Percentiles rank a stretch among this genome's conserved stretches.
Evolutionary conservation across 1,140 invertebrate species (phyloP).

Genomic region (Sipha flava): DNA sequence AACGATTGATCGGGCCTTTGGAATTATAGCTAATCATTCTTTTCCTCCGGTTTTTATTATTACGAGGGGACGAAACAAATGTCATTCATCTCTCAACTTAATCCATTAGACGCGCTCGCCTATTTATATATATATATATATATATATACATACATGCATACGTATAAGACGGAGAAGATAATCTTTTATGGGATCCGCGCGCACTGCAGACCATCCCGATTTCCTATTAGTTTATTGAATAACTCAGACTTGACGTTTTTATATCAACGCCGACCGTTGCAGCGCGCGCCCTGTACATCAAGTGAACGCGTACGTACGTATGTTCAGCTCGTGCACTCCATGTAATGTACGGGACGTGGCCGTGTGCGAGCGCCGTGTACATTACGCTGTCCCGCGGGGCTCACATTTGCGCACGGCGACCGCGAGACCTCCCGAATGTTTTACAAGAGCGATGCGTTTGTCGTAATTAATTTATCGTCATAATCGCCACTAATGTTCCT

Average conservation of each 20-base stretch:
- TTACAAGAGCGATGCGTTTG: background rate
- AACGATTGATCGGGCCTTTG: slow-evolving; percentile 29
- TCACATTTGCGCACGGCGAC: background rate
- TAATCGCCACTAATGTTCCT: background rate
- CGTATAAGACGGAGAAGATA: background rate
- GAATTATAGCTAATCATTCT: slow-evolving; percentile 33
- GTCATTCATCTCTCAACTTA: slow-evolving; percentile 27
- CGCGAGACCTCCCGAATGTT: background rate
- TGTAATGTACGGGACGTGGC: too few species aligned
- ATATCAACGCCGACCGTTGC: background rate
- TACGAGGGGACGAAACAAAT: slow-evolving; percentile 15
- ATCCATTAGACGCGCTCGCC: too few species aligned
- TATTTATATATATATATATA: too few species aligned
- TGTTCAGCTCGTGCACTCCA: too few species aligned
- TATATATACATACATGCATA: background rate
- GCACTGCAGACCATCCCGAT: background rate
- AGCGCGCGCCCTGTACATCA: too few species aligned
- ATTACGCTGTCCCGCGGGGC: background rate
- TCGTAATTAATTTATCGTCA: background rate
- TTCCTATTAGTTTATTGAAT: slow-evolving; percentile 15
- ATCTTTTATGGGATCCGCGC: background rate
- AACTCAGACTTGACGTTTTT: slow-evolving; percentile 6
- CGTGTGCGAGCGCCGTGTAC: too few species aligned
- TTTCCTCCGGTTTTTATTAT: slow-evolving; percentile 12
- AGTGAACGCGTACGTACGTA: background rate